phyloP scores from a whole-genome alignment of 64 coral and sea anemone species.

The Pachyseris speciosa region DNA sequence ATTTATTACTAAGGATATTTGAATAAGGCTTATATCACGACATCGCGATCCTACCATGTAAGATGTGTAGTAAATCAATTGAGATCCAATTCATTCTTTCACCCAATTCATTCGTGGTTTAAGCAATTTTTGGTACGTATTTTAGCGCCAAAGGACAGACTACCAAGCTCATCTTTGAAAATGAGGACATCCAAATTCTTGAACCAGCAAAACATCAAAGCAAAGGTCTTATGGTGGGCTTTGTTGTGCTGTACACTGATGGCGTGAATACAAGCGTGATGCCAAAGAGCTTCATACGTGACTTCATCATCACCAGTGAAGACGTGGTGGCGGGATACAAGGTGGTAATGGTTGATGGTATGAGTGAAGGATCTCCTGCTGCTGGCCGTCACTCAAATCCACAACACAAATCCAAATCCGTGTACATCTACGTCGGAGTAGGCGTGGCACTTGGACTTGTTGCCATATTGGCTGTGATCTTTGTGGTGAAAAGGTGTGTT shows the following conservation, averaged over 20 bases:
- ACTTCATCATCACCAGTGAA: neutral
- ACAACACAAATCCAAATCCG: neutral
- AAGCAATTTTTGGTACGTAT: neutral
- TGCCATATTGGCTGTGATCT: neutral
- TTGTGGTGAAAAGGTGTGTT: slow-evolving; percentile 16
- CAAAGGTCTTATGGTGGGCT: neutral
- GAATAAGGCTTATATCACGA: too few relatives aligned
- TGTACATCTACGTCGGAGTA: neutral
- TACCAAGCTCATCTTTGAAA: neutral
- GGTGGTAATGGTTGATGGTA: neutral
- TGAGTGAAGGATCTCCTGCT: neutral
- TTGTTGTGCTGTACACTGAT: neutral
- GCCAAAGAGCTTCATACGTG: neutral
- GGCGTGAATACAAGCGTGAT: neutral
- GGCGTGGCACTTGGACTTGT: neutral
- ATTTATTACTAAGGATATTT: too few relatives aligned
- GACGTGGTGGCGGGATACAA: neutral
- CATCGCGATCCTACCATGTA: too few relatives aligned
- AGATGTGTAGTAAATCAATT: too few relatives aligned
- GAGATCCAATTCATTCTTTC: too few relatives aligned
- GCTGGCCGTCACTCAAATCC: neutral
- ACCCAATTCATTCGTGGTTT: too few relatives aligned
- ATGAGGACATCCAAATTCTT: neutral
- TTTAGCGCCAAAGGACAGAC: neutral
- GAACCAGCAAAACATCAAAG: neutral